Conservation (phyloP, 2,888 invertebrate genomes). For the Himalopsyche japonica region DNA sequence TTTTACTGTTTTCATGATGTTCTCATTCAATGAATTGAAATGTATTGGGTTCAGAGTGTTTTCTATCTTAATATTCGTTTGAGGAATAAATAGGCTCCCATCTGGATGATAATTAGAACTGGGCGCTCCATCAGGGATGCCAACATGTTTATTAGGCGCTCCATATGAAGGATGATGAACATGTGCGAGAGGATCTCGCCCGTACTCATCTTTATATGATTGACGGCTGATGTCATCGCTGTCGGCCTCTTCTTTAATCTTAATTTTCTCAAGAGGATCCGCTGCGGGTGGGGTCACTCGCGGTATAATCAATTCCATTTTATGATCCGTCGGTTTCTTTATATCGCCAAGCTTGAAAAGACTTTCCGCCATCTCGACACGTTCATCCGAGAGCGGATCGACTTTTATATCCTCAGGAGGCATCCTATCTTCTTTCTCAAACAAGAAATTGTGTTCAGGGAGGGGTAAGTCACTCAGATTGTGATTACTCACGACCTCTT, state of each 20-base stretch:
- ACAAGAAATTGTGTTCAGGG: conserved; percentile 11
- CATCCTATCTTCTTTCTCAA: conserved; percentile 25
- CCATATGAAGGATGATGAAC: conserved; percentile 50
- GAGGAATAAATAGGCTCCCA: conserved; percentile 17
- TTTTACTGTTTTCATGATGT: conserved; percentile 27
- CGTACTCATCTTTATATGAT: conserved; percentile 56
- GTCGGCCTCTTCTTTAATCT: conserved; percentile 60
- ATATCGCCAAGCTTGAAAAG: conserved; percentile 2
- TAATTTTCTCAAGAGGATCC: conserved; percentile 56
- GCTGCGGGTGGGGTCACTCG: conserved; percentile 62
- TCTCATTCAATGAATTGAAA: conserved; percentile 19
- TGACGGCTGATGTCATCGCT: conserved; percentile 53
- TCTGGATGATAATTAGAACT: background rate
- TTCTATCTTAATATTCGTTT: conserved; percentile 26
- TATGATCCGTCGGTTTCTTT: conserved; percentile 48
- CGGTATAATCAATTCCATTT: conserved; percentile 67
- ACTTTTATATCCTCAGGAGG: conserved; percentile 24
- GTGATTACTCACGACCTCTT: background rate
- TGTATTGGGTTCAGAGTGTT: conserved; percentile 12
- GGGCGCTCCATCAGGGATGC: background rate
- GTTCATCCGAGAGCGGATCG: conserved; percentile 34
- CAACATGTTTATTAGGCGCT: background rate
- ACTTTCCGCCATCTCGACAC: conserved; percentile 15
- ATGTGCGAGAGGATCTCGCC: conserved; percentile 56
- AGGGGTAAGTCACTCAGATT: background rate